Evolutionary conservation across 2,797 vertebrate species (phyloP).

Genomic region (Nyctalus aviator): DNA sequence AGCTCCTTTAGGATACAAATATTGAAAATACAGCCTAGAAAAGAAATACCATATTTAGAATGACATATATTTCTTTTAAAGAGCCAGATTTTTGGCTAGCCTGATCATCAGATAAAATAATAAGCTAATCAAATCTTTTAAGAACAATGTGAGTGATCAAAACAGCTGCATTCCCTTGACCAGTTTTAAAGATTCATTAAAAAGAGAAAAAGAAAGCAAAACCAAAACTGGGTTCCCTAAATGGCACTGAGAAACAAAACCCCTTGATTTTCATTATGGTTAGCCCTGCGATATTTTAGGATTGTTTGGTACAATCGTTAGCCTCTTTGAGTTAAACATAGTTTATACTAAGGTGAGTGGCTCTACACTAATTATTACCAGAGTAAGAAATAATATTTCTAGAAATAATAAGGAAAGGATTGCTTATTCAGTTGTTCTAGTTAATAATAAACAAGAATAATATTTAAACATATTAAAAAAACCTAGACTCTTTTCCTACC

Average conservation of each 20-base stretch:
- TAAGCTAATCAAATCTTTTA: slow-evolving; percentile 21
- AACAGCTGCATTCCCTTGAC: not conserved
- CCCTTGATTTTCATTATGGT: not conserved
- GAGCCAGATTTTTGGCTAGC: not conserved
- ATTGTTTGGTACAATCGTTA: not conserved
- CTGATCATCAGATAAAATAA: slow-evolving; percentile 12
- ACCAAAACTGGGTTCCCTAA: not conserved
- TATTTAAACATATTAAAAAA: not conserved
- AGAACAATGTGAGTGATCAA: not conserved
- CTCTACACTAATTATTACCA: not conserved
- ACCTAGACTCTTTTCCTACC: not conserved
- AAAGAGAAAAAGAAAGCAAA: not conserved
- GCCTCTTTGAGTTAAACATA: not conserved
- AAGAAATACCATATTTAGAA: slow-evolving; percentile 8
- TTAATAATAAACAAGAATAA: not conserved
- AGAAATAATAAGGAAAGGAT: not conserved
- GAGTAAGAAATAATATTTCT: not conserved
- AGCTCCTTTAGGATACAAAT: not conserved
- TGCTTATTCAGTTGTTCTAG: not conserved
- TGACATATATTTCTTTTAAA: not conserved
- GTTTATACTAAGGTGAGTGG: not conserved
- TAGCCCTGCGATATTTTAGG: not conserved
- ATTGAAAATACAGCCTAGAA: slow-evolving; percentile 40
- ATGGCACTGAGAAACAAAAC: not conserved
- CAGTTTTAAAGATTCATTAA: not conserved